These are phyloP conservation scores for Tridacna crocea DNA, from an alignment of 2,888 invertebrate species.

Conservation along the genomic window DNA sequence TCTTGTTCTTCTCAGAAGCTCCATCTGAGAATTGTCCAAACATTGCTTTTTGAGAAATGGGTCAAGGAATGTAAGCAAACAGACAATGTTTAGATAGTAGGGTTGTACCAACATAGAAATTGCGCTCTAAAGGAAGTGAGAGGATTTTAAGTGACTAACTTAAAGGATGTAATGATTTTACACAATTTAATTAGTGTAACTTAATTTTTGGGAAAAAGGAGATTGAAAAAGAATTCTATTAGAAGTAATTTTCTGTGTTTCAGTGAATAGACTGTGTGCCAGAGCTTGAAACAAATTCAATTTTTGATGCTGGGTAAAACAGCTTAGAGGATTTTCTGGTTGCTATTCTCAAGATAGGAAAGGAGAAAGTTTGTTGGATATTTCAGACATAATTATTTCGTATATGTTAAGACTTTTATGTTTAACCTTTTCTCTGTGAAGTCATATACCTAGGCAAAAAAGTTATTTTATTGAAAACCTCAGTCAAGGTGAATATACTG, in stretches of 20 bases:
- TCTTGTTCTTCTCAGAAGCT: too few relatives aligned
- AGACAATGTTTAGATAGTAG: slow-evolving; percentile 10
- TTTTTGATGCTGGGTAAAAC: not conserved
- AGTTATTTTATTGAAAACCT: not conserved
- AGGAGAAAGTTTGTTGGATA: not conserved
- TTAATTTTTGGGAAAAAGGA: not conserved
- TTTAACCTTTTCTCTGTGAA: too few relatives aligned
- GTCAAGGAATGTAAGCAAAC: slow-evolving; percentile 17
- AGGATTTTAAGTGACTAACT: not conserved
- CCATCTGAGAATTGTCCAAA: too few relatives aligned
- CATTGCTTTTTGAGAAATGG: not conserved
- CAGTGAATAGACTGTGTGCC: not conserved
- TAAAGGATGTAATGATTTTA: not conserved
- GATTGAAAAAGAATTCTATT: slow-evolving; percentile 19
- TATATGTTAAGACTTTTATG: too few relatives aligned
- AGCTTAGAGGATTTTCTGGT: not conserved
- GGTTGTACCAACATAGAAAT: slow-evolving; percentile 13
- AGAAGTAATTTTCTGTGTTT: not conserved
- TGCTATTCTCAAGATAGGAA: not conserved
- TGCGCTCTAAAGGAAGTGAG: slow-evolving; percentile 10
- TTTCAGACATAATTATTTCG: not conserved
- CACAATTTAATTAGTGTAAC: slow-evolving; percentile 6
- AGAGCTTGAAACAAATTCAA: not conserved
- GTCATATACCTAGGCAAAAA: too few relatives aligned
- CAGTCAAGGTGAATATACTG: not conserved